A percentile compares a stretch with the other conserved stretches of the same genome.
These are phyloP conservation scores for Arenaria interpres DNA, from an alignment of 2,113 vertebrate species.

Conservation along the genomic window DNA sequence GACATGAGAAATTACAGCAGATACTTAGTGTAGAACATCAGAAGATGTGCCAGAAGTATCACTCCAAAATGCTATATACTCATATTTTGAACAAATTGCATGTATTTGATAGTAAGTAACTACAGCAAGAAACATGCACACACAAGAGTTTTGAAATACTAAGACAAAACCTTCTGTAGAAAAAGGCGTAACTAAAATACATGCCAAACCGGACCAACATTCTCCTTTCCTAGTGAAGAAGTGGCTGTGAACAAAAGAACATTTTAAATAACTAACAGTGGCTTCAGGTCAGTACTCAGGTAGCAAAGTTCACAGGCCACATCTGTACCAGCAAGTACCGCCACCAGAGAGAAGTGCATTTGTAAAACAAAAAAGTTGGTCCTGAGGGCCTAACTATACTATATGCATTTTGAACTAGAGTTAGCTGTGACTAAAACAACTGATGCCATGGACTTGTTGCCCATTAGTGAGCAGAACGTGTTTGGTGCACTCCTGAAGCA, in stretches of 20 bases:
- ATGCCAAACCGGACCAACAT: background rate
- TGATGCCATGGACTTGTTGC: background rate
- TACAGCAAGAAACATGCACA: background rate
- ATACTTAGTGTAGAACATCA: background rate
- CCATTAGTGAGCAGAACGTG: background rate
- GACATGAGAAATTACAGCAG: background rate
- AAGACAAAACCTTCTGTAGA: background rate
- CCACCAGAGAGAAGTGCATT: background rate
- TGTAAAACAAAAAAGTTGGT: background rate
- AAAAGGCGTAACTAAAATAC: background rate
- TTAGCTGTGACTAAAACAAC: background rate
- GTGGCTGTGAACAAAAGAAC: background rate
- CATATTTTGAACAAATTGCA: background rate
- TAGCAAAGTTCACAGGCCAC: background rate
- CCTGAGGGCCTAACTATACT: background rate
- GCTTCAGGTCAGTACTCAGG: background rate
- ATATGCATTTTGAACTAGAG: background rate
- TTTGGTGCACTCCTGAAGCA: background rate
- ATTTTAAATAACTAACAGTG: background rate
- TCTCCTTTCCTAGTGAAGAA: background rate
- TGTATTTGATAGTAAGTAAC: background rate
- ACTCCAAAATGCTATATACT: background rate
- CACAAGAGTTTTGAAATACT: background rate
- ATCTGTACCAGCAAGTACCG: background rate
- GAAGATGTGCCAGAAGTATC: background rate